Evolutionary conservation across 2,113 vertebrate species (phyloP), one percentile per base, ranked within the genome.

Genomic region (Sinocyclocheilus anophthalmus): DNA sequence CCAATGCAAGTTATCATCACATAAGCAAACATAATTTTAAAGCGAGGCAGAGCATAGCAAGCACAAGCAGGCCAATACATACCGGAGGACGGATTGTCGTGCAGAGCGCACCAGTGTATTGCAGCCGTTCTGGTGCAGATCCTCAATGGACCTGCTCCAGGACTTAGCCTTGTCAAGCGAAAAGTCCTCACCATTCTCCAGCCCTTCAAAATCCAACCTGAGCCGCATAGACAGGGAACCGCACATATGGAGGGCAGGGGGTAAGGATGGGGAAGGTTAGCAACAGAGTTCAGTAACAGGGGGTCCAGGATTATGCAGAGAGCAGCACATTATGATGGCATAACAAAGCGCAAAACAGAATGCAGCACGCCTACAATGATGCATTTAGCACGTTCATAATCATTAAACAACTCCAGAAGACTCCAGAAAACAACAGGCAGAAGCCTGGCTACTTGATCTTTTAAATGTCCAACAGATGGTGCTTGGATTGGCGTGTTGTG

Each of bases 71-170:
- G 67, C 65, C 73, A 69, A 92, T 95, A 98, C 97, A 80, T 98
- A 99, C 97, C 97, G 97, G 91, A 97, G 96, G 91, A 97, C 97
- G 84, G 96, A 97, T 93, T 97, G 97, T 93, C 96, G 97, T 76
- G 97, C 97, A 55, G 97, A 97, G 95, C 96, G 97, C 94, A 97
- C 96, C 91, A 98, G 96, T 48, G 96, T 96, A 95, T 96, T 97
- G 96, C 96, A 94, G 90, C 94, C 93, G 81, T 92, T 94, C 87
- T 95, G 96, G 94, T 98, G 97, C 96, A 99, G 95, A 96, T 98
- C 97, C 95, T 98, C 97, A 69, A 98, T 98, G 89, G 97, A 99
- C 94, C 97, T 97, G 95, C 97, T 98, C 97, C 97, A 99, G 93
- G 96, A 94, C 88, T 95, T 97, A 90, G 95, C 90, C 92, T 96